Conservation (phyloP, 2,113 vertebrate genomes). For the Vidua chalybeata region DNA sequence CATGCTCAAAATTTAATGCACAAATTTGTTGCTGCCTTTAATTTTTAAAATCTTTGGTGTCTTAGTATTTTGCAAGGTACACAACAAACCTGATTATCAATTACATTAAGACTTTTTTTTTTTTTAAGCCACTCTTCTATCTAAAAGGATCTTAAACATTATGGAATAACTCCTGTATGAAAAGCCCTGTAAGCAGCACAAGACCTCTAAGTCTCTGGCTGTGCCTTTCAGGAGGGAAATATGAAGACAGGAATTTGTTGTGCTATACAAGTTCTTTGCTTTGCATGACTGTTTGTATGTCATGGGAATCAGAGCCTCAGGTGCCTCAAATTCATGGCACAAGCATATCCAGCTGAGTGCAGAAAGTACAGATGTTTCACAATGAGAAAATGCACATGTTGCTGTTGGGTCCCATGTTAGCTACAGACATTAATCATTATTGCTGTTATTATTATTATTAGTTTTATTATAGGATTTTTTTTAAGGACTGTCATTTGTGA, state of each 20-base stretch:
- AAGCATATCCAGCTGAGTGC: background rate
- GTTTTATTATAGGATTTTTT: background rate
- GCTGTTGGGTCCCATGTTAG: background rate
- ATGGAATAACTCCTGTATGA: background rate
- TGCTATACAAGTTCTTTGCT: background rate
- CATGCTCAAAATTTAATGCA: background rate
- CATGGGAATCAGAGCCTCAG: background rate
- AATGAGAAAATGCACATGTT: background rate
- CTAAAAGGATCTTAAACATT: background rate
- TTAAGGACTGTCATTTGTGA: background rate
- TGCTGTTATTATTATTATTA: too few species aligned
- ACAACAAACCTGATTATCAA: background rate
- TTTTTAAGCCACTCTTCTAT: background rate
- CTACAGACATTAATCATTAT: background rate
- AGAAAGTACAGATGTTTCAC: background rate
- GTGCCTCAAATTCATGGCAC: background rate
- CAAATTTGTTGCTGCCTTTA: background rate
- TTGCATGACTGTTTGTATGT: background rate
- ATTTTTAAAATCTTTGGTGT: background rate
- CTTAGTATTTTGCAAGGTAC: background rate
- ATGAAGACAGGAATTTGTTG: background rate
- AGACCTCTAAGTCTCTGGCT: background rate
- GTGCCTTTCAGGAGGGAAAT: background rate
- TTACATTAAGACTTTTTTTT: background rate
- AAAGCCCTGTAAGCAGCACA: background rate